A percentile compares a stretch with the other conserved stretches of the same genome.
Evolutionary conservation across 2,888 invertebrate species (phyloP).

Genomic region (Piscicola geometra): DNA sequence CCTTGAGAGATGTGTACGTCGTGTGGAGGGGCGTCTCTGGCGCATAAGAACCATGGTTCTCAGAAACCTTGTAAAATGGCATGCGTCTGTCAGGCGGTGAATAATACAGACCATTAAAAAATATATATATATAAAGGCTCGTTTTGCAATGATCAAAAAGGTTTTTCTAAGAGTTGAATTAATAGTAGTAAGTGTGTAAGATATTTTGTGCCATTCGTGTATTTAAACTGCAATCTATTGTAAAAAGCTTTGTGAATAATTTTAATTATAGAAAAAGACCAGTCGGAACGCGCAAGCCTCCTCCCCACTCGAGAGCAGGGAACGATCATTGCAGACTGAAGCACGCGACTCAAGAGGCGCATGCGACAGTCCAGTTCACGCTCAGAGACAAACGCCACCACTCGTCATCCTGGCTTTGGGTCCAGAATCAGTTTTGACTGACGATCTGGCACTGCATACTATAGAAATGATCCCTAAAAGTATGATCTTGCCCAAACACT

Average conservation of each 20-base stretch:
- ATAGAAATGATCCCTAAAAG: constrained; percentile 18
- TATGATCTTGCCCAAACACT: neutral
- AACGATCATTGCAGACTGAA: constrained; percentile 8
- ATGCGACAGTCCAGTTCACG: constrained; percentile 11
- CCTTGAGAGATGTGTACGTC: no score
- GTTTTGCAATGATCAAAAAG: no score
- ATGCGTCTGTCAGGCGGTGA: no score
- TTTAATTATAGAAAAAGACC: neutral
- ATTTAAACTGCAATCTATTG: no score
- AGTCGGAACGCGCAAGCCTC: constrained; percentile 7
- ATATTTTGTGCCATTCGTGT: no score
- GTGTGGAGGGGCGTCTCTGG: no score
- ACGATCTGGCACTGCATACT: constrained; percentile 18
- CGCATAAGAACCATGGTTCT: no score
- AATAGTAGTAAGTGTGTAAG: no score
- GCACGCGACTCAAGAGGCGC: neutral
- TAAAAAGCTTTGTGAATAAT: neutral
- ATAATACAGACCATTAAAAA: no score
- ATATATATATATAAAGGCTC: no score
- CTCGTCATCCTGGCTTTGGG: constrained; percentile 16
- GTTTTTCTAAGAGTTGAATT: no score
- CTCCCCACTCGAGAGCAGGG: neutral
- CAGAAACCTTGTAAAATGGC: no score
- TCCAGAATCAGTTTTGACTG: constrained; percentile 18
- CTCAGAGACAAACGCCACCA: neutral